phyloP scores from a whole-genome alignment of 2,797 vertebrate species.

The Eupleurogrammus muticus region DNA sequence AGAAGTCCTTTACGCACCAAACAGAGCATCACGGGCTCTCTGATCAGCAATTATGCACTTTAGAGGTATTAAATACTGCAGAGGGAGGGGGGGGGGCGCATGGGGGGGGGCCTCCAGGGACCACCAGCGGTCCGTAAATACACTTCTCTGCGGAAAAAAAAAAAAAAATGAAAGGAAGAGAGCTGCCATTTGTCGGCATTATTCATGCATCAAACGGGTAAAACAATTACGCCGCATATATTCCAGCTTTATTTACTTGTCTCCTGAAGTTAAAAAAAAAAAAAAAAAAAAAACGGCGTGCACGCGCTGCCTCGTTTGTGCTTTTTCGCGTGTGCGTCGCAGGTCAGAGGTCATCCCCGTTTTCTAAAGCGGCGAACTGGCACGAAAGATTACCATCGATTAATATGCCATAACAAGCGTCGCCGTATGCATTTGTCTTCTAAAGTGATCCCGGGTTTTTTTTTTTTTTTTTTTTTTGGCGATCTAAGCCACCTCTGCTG shows the following conservation, averaged over 20 bases:
- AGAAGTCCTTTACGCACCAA: conserved; percentile 77
- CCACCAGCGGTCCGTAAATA: conserved; percentile 73
- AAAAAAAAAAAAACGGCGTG: too few species aligned
- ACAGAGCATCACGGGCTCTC: conserved; percentile 76
- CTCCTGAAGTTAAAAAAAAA: too few species aligned
- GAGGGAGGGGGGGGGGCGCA: conserved; percentile 58
- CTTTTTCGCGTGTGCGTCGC: neutral
- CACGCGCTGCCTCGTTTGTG: too few species aligned
- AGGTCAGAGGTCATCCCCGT: conserved; percentile 60
- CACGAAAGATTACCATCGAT: conserved; percentile 76
- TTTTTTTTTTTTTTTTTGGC: too few species aligned
- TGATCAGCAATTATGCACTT: conserved; percentile 87
- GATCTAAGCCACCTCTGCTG: conserved; percentile 64
- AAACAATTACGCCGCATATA: conserved; percentile 73
- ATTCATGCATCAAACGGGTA: conserved; percentile 78
- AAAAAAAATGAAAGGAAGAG: conserved; percentile 76
- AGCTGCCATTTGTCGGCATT: conserved; percentile 82
- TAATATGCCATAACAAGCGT: conserved; percentile 80
- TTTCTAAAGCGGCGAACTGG: conserved; percentile 68
- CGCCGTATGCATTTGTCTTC: conserved; percentile 75
- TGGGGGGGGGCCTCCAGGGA: conserved; percentile 77
- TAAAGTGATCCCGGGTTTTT: conserved; percentile 74
- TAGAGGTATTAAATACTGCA: conserved; percentile 79
- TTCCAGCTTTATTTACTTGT: conserved; percentile 69
- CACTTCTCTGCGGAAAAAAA: conserved; percentile 69